A percentile compares a stretch with the other conserved stretches of the same genome.
Conservation (phyloP, 2,113 vertebrate species). For the Carettochelys insculpta region DNA sequence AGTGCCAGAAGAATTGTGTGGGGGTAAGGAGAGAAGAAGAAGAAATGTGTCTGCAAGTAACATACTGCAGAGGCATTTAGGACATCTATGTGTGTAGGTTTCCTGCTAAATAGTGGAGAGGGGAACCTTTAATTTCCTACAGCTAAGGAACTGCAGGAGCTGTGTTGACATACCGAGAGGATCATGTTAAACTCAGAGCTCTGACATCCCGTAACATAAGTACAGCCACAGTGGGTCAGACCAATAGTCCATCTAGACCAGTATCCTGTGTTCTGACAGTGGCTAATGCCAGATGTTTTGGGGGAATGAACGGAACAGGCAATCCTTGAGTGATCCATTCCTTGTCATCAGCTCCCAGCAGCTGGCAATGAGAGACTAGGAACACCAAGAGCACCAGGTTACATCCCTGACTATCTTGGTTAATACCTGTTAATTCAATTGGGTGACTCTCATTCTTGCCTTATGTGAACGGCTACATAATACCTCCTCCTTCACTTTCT, state of each 20-base stretch:
- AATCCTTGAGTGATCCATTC: neutral
- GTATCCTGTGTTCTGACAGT: neutral
- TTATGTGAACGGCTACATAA: neutral
- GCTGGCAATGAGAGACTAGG: neutral
- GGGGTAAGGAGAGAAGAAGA: neutral
- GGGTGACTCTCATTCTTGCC: neutral
- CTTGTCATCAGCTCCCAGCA: neutral
- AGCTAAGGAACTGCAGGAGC: neutral
- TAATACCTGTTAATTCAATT: neutral
- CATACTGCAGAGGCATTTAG: neutral
- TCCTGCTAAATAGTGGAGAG: neutral
- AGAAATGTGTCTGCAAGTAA: neutral
- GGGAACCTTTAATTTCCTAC: neutral
- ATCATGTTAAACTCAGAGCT: neutral
- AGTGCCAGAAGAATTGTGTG: neutral
- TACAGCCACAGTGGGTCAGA: neutral
- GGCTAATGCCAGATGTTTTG: neutral
- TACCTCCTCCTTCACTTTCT: neutral
- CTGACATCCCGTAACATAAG: neutral
- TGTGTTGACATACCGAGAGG: neutral
- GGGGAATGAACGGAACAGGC: neutral
- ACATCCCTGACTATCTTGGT: neutral
- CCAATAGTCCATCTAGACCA: neutral
- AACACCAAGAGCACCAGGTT: neutral
- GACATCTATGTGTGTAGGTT: neutral